A percentile compares a stretch with the other conserved stretches of the same genome.
Evolutionary conservation across 2,888 invertebrate species (phyloP).

Genomic region (Pachliopta kotzebuea): DNA sequence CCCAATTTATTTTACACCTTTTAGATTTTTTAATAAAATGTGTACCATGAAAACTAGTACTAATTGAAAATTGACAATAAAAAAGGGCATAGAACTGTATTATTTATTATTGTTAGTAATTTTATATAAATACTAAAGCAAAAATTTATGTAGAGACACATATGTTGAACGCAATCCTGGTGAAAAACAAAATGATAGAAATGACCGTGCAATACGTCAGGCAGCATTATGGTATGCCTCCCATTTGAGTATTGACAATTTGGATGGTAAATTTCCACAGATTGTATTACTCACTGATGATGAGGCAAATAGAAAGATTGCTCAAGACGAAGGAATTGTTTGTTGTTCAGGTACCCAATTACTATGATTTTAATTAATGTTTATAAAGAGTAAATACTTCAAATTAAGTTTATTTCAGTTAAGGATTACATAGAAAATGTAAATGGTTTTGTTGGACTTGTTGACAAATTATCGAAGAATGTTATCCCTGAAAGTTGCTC

Average conservation of each 20-base stretch:
- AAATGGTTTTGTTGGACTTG: constrained; percentile 82
- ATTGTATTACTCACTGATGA: constrained; percentile 93
- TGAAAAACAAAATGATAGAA: constrained; percentile 93
- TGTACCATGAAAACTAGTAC: neutral
- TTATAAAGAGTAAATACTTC: constrained; percentile 3
- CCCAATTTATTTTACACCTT: neutral
- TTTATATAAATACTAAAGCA: neutral
- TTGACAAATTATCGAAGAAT: constrained; percentile 90
- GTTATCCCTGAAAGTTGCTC: constrained; percentile 81
- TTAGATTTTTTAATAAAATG: neutral
- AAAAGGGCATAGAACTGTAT: too few relatives aligned
- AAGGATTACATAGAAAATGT: constrained; percentile 89
- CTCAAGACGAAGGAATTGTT: constrained; percentile 84
- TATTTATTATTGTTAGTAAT: too few relatives aligned
- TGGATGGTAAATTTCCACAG: constrained; percentile 65
- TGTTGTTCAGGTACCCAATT: constrained; percentile 84
- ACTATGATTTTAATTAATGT: neutral
- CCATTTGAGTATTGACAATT: constrained; percentile 80
- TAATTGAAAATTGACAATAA: too few relatives aligned
- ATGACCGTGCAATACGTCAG: constrained; percentile 93
- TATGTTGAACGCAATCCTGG: constrained; percentile 90
- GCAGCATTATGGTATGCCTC: constrained; percentile 91
- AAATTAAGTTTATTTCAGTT: constrained; percentile 65
- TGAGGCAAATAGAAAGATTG: constrained; percentile 86
- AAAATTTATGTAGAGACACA: constrained; percentile 86